Percentiles rank a stretch among this genome's conserved stretches.
Evolutionary conservation across 2,113 vertebrate genomes (phyloP).

Genomic region (Proterorhinus semilunaris): DNA sequence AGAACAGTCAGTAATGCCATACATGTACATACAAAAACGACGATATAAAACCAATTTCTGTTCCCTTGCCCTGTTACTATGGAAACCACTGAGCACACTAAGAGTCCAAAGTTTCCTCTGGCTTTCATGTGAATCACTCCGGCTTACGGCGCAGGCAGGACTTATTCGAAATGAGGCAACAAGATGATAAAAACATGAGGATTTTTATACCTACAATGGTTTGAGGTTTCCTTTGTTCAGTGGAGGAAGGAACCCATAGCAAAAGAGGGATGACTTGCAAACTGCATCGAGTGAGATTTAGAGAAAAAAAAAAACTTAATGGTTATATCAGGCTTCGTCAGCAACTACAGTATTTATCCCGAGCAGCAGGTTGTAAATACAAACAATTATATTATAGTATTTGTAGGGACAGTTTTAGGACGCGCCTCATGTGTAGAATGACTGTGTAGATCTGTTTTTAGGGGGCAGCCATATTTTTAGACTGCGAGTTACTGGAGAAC

Average conservation of each 20-base stretch:
- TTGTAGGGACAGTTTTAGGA: neutral
- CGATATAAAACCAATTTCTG: neutral
- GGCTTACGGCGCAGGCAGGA: slow-evolving; percentile 20
- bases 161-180: slow-evolving; percentile 2
- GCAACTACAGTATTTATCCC: too few species aligned
- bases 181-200: neutral
- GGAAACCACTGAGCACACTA: slow-evolving; percentile 40
- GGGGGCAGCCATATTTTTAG: slow-evolving; percentile 47
- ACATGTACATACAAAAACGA: slow-evolving; percentile 26
- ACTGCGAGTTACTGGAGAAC: slow-evolving; percentile 44
- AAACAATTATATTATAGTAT: neutral
- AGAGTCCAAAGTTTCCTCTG: slow-evolving; percentile 62
- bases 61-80: slow-evolving; percentile 23
- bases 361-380: too few species aligned
- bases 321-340: too few species aligned
- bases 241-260: too few species aligned
- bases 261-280: too few species aligned
- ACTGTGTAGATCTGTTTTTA: slow-evolving; percentile 13
- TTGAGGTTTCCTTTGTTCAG: neutral
- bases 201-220: neutral
- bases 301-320: too few species aligned
- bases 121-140: slow-evolving; percentile 45
- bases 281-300: too few species aligned
- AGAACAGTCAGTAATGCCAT: neutral
- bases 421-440: slow-evolving; percentile 12